Evolutionary conservation across 2,888 invertebrate genomes (phyloP), one percentile per base, ranked within the genome.

Genomic region (Philereme vetulata): DNA sequence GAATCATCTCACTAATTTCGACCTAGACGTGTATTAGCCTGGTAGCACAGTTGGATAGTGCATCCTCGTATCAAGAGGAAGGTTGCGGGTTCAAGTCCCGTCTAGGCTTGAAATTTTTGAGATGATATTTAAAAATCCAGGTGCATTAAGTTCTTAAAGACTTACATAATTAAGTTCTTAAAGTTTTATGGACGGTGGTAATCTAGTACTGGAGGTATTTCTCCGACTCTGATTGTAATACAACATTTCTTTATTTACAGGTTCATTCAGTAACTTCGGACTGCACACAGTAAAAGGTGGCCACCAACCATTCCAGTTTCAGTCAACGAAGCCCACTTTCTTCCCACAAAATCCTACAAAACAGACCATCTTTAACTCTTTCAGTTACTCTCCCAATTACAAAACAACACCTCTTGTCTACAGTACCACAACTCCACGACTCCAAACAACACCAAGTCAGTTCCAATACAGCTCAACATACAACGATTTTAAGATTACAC

Each of bases 251-350:
- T 33, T 46, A 0, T 49, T 65, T 85, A 40, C 84, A 84, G 94
- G 94, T 65, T 90, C 94, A 57, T 94, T 94, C 76, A 93, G 93
- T 70, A 89, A 93, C 10, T 94, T 93, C 67, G 94, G 94, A n/a
- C 85, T 94, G 60, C 93, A 93, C 50, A 86, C 93, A 34, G 82
- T 93, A 8, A 93, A 94, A 78, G 90, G 90, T 64, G 84, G 93
- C 70, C 88, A 93, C 68, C 91, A 93, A 67, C 21, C 21, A 21
- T 75, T 82, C 45, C 60, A 56, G 44, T 87, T 80, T 74, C 82
- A 82, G 52, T 73, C 81, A 21, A 84, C 90, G 49, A 90, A 90
- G 77, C 88, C 83, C 9, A 90, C 84, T 51, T 93, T 80, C 76
- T 75, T 84, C 65, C 89, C 85, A 42, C 86, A 78, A 2, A 87